Percentiles rank a stretch among this genome's conserved stretches.
Evolutionary conservation across 1,140 invertebrate species (phyloP).

Genomic region (Hyles euphorbiae): DNA sequence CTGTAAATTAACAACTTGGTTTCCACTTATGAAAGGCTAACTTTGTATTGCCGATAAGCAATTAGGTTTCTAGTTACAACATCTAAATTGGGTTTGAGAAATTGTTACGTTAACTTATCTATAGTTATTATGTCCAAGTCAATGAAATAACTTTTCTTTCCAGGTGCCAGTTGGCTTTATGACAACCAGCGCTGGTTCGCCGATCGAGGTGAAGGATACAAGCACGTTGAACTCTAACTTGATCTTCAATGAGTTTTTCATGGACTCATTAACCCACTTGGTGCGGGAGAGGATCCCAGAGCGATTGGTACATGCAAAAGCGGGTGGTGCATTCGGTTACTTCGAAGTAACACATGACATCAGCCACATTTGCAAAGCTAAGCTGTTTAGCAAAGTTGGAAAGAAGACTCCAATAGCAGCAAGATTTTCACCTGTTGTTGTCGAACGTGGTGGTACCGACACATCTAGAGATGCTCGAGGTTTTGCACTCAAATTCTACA

Average conservation of each 20-base stretch:
- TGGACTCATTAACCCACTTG: conserved; percentile 94
- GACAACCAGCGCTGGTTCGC: conserved; percentile 86
- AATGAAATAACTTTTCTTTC: conserved; percentile 62
- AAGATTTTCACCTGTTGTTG: conserved; percentile 89
- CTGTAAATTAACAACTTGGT: too few species aligned
- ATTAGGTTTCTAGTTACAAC: too few species aligned
- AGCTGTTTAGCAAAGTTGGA: conserved; percentile 87
- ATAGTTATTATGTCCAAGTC: too few species aligned
- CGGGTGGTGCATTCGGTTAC: conserved; percentile 94
- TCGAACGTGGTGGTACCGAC: conserved; percentile 89
- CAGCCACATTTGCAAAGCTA: conserved; percentile 87
- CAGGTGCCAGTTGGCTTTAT: conserved; percentile 87
- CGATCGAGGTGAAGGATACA: conserved; percentile 80
- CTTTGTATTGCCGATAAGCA: too few species aligned
- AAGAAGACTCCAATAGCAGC: conserved; percentile 85
- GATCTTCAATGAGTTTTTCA: conserved; percentile 87
- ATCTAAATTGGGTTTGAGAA: too few species aligned
- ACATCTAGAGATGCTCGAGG: conserved; percentile 82
- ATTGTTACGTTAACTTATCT: too few species aligned
- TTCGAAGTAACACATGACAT: conserved; percentile 97
- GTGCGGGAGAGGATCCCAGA: conserved; percentile 94
- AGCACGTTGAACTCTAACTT: conserved; percentile 55
- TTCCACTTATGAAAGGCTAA: too few species aligned
- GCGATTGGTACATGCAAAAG: conserved; percentile 95
- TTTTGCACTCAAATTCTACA: conserved; percentile 84